Percentiles rank a stretch among this genome's conserved stretches.
phyloP scores from a whole-genome alignment of 2,888 invertebrate species.

The Phlogophora meticulosa region DNA sequence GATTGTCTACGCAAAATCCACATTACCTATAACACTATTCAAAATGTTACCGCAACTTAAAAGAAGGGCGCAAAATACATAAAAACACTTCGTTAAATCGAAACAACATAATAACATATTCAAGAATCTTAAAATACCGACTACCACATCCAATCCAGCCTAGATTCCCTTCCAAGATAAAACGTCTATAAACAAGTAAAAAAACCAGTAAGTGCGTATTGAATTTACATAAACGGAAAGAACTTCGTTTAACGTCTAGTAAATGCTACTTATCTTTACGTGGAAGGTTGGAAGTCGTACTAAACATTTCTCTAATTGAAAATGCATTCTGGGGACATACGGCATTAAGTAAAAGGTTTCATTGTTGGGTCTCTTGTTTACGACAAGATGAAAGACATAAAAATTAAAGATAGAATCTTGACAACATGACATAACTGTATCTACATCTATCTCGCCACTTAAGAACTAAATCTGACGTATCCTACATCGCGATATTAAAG shows the following conservation, averaged over 20 bases:
- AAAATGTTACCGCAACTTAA: not conserved
- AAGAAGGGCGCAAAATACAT: not conserved
- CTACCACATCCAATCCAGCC: conserved; percentile 24
- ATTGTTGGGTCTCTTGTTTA: conserved; percentile 18
- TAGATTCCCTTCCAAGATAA: conserved; percentile 48
- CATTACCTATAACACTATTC: not conserved
- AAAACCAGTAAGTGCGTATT: conserved; percentile 56
- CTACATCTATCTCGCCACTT: not conserved
- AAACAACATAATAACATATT: conserved; percentile 29
- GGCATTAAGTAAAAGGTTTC: conserved; percentile 15
- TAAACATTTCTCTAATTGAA: conserved; percentile 65
- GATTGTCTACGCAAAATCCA: not conserved
- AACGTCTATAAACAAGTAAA: conserved; percentile 43
- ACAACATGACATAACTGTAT: not conserved
- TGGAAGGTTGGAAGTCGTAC: conserved; percentile 52
- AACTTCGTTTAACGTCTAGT: conserved; percentile 51
- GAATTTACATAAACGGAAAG: conserved; percentile 59
- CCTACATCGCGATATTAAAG: too few species aligned
- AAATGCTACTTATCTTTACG: conserved; percentile 48
- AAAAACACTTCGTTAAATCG: conserved; percentile 7
- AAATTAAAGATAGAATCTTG: not conserved
- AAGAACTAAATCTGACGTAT: too few species aligned
- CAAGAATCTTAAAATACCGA: conserved; percentile 28
- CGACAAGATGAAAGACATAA: not conserved
- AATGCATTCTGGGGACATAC: conserved; percentile 27